phyloP scores from a whole-genome alignment of 2,113 vertebrate genomes.

The Apodemus sylvaticus region DNA sequence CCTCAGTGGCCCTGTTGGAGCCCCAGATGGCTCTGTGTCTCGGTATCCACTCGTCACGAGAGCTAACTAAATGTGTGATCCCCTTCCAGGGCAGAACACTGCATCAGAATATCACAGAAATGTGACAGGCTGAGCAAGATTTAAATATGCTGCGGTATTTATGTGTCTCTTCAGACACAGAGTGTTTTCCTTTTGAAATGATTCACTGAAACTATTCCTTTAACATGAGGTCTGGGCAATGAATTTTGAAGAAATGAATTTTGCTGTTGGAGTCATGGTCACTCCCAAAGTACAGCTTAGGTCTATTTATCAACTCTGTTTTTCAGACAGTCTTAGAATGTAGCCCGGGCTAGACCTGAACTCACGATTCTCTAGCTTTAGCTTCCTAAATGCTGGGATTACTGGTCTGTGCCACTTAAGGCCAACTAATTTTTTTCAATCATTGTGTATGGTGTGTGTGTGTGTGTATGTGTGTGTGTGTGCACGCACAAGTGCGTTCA shows the following conservation, averaged over 20 bases:
- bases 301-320: not conserved
- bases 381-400: not conserved
- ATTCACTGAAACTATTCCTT: not conserved
- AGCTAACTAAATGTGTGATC: not conserved
- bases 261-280: constrained; percentile 3
- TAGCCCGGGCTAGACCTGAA: not conserved
- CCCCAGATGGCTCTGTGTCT: not conserved
- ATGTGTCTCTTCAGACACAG: not conserved
- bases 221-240: not conserved
- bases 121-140: not conserved
- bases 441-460: not conserved
- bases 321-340: not conserved
- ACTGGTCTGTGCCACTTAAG: not conserved
- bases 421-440: not conserved
- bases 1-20: not conserved
- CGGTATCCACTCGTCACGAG: fast-evolving
- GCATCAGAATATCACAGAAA: not conserved
- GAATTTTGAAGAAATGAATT: constrained; percentile 6
- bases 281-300: not conserved
- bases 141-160: not conserved
- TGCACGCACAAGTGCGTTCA: too few relatives aligned
- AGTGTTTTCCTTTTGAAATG: constrained; percentile 2
- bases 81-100: not conserved
- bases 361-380: not conserved
- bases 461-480: too few relatives aligned